phyloP scores from a whole-genome alignment of 1,140 invertebrate species.

The Calycopis cecrops region DNA sequence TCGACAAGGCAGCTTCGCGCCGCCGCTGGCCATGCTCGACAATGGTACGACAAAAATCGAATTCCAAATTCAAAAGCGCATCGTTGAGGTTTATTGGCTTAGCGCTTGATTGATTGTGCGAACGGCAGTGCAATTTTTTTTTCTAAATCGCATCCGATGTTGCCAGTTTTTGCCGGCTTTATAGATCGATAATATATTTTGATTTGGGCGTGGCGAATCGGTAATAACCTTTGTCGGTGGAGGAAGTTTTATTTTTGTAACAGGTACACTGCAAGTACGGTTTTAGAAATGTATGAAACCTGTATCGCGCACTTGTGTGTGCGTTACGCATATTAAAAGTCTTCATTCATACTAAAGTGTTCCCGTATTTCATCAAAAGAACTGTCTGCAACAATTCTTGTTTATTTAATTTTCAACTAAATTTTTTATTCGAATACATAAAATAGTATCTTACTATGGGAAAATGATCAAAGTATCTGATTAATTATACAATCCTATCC shows the following conservation, averaged over 20 bases:
- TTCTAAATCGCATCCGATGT: constrained; percentile 33
- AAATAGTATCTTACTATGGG: too few relatives aligned
- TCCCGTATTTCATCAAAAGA: constrained; percentile 10
- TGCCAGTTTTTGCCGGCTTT: constrained; percentile 42
- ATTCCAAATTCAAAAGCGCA: constrained; percentile 70
- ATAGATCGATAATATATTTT: constrained; percentile 68
- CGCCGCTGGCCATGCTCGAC: constrained; percentile 59
- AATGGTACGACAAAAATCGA: constrained; percentile 65
- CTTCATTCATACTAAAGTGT: constrained; percentile 1
- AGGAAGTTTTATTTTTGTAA: constrained; percentile 58
- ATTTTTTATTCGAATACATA: too few relatives aligned
- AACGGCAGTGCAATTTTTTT: constrained; percentile 57
- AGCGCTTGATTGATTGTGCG: constrained; percentile 74
- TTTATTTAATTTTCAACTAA: too few relatives aligned
- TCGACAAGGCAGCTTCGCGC: constrained; percentile 56
- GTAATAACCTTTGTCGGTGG: constrained; percentile 51
- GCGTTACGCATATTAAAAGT: constrained; percentile 50
- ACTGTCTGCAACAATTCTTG: background rate
- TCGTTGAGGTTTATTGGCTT: constrained; percentile 75
- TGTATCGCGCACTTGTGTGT: constrained; percentile 54
- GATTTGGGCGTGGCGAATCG: constrained; percentile 70
- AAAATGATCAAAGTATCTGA: too few relatives aligned
- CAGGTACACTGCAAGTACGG: constrained; percentile 47
- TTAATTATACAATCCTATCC: too few relatives aligned
- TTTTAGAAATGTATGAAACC: constrained; percentile 31